Base-by-base conservation (phyloP, 2,113 vertebrate genomes). In the Microtus montanus region DNA sequence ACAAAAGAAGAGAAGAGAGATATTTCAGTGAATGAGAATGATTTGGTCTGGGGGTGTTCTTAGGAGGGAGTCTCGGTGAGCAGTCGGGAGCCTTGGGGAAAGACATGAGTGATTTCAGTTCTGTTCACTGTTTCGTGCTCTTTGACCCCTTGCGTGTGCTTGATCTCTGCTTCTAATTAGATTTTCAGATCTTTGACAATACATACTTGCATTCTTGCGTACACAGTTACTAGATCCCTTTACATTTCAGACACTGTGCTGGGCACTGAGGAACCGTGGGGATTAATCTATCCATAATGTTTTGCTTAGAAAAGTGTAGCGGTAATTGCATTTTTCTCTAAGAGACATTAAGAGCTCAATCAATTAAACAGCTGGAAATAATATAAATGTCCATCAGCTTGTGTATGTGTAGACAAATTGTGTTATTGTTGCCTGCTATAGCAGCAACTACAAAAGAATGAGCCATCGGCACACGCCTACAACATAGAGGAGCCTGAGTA, bases 201-300 rank as follows among this genome's bases (percentile, higher is more conserved):
- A 87, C 47, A 17, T 38, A 68, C 11, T 58, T 85, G 75, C 49
- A 17, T 38, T 86, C 22, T 89, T 87, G 11, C 66, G n/a, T 33
- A 87, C 26, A 58, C 33, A 73, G 61, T 77, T 52, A 64, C 44
- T 24, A 41, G 83, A 84, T 17, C 58, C 4, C 3, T 91, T 13
- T 73, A 33, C 47, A 13, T 41, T 14, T 13, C 86, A 88, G 83
- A 54, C 19, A 61, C 41, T n/a, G 4, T 47, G 13, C 35, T 44
- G 82, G n/a, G 47, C 22, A 47, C 10, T 54, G 44, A 83, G 41
- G 68, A 44, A 24, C 17, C 49, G 44, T 3, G n/a, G 4, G 5
- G 6, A 63, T 87, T 91, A 78, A 38, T 94, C 78, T 66, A 33
- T 66, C 35, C 80, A 89, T 64, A 92, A 44, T 82, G n/a, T 49